These are phyloP conservation scores for Limnephilus rhombicus DNA, from an alignment of 2,888 invertebrate species.

Conservation along the genomic window DNA sequence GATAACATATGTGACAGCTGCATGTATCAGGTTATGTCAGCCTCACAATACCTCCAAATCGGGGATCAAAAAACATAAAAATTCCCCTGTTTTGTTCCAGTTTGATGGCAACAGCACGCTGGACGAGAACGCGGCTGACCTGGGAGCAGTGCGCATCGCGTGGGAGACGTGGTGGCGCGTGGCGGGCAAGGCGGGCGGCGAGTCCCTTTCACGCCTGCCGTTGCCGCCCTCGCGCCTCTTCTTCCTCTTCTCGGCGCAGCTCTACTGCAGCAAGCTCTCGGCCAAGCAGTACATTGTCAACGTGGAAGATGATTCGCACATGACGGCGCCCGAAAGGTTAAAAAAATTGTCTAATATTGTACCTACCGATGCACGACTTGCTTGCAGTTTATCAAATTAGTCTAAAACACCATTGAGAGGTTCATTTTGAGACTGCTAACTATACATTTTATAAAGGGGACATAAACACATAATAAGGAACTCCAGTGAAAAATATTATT, in stretches of 20 bases:
- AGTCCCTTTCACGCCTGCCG: conserved; percentile 73
- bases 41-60: no score
- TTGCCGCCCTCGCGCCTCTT: conserved; percentile 74
- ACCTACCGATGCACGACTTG: no score
- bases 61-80: background rate
- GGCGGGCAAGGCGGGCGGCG: conserved; percentile 68
- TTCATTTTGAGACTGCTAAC: no score
- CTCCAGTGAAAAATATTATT: no score
- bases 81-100: conserved; percentile 67
- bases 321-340: conserved; percentile 76
- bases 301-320: conserved; percentile 76
- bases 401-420: no score
- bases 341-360: background rate
- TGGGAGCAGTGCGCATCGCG: conserved; percentile 74
- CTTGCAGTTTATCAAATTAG: no score
- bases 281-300: conserved; percentile 75
- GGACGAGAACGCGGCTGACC: conserved; percentile 77
- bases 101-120: conserved; percentile 77
- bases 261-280: conserved; percentile 75
- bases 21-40: no score
- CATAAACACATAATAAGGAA: no score
- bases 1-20: no score
- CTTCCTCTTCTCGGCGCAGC: conserved; percentile 76
- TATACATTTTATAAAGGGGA: no score
- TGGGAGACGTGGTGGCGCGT: conserved; percentile 73